A percentile compares a stretch with the other conserved stretches of the same genome.
Conservation (phyloP, 2,113 vertebrate species). For the Daboia siamensis region DNA sequence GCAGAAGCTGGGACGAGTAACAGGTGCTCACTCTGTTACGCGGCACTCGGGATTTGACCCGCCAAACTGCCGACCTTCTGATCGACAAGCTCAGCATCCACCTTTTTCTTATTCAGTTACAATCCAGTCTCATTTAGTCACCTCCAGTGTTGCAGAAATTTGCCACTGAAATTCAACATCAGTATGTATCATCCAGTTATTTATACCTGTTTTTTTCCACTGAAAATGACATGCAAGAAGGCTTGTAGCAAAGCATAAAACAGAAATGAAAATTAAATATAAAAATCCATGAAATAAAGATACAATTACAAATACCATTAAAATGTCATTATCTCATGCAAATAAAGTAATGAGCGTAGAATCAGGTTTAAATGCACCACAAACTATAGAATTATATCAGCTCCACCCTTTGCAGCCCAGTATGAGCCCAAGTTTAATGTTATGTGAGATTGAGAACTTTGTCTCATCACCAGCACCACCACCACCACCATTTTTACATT, state of each 20-base stretch:
- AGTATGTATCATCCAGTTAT: background rate
- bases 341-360: background rate
- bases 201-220: background rate
- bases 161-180: background rate
- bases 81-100: no score
- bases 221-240: background rate
- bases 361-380: background rate
- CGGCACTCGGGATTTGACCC: no score
- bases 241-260: background rate
- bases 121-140: background rate
- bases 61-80: no score
- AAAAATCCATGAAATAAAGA: background rate
- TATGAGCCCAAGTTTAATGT: background rate
- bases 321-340: background rate
- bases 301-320: background rate
- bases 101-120: background rate
- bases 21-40: no score
- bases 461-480: background rate
- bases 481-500: conserved; percentile 7
- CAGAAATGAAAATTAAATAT: background rate
- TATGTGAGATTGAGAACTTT: background rate
- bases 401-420: background rate
- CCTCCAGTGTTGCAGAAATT: background rate
- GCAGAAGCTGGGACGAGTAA: no score
- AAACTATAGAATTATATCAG: background rate